Conservation (phyloP, 64 coral and sea anemone genomes). For the Stichodactyla mertensii region DNA sequence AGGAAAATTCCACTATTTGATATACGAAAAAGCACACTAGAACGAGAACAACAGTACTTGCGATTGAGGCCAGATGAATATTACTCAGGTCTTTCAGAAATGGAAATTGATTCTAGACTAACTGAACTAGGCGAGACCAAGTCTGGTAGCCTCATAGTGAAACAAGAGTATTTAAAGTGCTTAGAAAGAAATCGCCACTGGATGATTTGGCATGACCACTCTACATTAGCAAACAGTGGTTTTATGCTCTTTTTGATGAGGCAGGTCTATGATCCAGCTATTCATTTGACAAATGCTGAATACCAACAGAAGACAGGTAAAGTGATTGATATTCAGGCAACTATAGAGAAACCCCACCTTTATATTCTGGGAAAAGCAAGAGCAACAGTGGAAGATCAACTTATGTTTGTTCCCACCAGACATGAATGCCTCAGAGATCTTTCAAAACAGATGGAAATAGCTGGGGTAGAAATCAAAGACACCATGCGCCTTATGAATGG, state of each 20-base stretch:
- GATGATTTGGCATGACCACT: slow-evolving; percentile 46
- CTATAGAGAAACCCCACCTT: slow-evolving; percentile 24
- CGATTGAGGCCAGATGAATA: neutral
- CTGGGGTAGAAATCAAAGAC: neutral
- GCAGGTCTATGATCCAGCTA: slow-evolving; percentile 35
- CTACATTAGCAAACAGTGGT: slow-evolving; percentile 28
- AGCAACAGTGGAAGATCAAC: neutral
- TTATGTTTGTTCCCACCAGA: neutral
- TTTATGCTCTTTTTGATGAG: slow-evolving; percentile 35
- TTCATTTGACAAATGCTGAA: slow-evolving; percentile 4
- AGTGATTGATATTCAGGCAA: slow-evolving; percentile 22
- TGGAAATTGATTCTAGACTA: neutral
- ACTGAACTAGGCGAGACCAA: slow-evolving; percentile 4
- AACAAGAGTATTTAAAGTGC: neutral
- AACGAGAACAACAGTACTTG: too few relatives aligned
- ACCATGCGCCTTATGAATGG: slow-evolving; percentile 31
- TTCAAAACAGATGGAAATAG: neutral
- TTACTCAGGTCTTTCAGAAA: slow-evolving; percentile 1
- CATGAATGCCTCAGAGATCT: slow-evolving; percentile 9
- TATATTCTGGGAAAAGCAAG: slow-evolving; percentile 29
- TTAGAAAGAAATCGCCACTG: slow-evolving; percentile 26
- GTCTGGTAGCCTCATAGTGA: neutral
- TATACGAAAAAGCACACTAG: too few relatives aligned
- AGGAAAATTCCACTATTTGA: too few relatives aligned
- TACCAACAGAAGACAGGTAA: neutral